phyloP scores from a whole-genome alignment of 2,113 vertebrate genomes.

The Lepisosteus osseus region DNA sequence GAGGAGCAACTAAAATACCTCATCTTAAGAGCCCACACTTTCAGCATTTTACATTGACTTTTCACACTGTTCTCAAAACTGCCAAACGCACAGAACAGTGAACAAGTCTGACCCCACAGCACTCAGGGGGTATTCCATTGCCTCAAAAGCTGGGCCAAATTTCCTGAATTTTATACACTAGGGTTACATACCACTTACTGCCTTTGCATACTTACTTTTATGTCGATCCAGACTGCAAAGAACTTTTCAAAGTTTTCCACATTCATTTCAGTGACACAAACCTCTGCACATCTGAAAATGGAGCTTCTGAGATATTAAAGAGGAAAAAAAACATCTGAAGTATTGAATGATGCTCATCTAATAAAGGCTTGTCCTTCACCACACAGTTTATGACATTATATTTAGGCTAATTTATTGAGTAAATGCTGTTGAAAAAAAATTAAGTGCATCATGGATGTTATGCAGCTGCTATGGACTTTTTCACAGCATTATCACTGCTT shows the following conservation, averaged over 20 bases:
- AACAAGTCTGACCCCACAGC: constrained; percentile 5
- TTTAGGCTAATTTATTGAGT: too few species aligned
- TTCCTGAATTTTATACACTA: constrained; percentile 9
- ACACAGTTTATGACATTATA: too few species aligned
- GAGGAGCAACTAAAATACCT: background rate
- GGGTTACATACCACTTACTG: background rate
- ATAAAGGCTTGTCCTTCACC: too few species aligned
- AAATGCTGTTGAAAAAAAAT: too few species aligned
- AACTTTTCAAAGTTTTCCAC: background rate
- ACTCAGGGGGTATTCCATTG: constrained; percentile 3
- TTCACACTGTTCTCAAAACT: constrained; percentile 1
- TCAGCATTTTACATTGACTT: background rate
- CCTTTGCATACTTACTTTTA: background rate
- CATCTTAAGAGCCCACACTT: background rate
- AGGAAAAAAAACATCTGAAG: too few species aligned
- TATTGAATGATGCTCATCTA: too few species aligned
- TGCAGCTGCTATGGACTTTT: too few species aligned
- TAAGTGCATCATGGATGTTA: too few species aligned
- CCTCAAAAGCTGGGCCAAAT: background rate
- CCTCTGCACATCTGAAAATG: too few species aligned
- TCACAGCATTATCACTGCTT: too few species aligned
- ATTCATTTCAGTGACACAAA: too few species aligned
- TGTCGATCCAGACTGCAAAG: background rate
- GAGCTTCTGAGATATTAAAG: too few species aligned
- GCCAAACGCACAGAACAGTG: background rate